A percentile compares a stretch with the other conserved stretches of the same genome.
phyloP scores from a whole-genome alignment of 1,140 invertebrate genomes.

The Euschistus heros region DNA sequence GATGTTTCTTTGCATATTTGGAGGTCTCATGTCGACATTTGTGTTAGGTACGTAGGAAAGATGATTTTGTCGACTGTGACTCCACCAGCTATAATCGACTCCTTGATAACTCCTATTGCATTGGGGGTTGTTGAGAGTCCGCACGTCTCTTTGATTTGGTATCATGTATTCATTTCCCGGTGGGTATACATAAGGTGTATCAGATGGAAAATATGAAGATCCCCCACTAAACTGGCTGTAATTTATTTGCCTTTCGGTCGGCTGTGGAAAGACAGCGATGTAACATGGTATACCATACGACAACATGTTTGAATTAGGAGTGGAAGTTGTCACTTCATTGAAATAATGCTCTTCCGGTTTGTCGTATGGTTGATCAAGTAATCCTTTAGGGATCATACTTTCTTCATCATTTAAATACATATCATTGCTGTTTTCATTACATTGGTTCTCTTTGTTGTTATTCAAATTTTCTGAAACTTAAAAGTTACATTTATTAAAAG shows the following conservation, averaged over 20 bases:
- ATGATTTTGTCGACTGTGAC: background rate
- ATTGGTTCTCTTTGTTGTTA: too few relatives aligned
- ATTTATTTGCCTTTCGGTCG: background rate
- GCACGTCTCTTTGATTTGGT: background rate
- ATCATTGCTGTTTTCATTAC: background rate
- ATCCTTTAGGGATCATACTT: slow-evolving; percentile 12
- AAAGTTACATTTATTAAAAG: too few relatives aligned
- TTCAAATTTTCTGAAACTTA: background rate
- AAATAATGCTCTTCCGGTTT: background rate
- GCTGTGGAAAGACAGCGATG: background rate
- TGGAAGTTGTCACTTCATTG: background rate
- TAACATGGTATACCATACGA: background rate
- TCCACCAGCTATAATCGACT: background rate
- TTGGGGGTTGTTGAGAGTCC: background rate
- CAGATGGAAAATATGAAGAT: background rate
- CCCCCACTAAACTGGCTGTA: background rate
- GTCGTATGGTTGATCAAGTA: background rate
- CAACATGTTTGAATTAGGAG: background rate
- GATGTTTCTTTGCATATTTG: too few relatives aligned
- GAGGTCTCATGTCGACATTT: background rate
- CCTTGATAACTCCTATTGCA: background rate
- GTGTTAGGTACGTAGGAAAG: background rate
- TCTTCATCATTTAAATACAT: slow-evolving; percentile 8
- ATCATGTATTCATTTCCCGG: background rate
- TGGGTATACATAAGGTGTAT: background rate